Base-by-base conservation (phyloP, 2,797 vertebrate genomes). In the Triplophysa yarkandensis region DNA sequence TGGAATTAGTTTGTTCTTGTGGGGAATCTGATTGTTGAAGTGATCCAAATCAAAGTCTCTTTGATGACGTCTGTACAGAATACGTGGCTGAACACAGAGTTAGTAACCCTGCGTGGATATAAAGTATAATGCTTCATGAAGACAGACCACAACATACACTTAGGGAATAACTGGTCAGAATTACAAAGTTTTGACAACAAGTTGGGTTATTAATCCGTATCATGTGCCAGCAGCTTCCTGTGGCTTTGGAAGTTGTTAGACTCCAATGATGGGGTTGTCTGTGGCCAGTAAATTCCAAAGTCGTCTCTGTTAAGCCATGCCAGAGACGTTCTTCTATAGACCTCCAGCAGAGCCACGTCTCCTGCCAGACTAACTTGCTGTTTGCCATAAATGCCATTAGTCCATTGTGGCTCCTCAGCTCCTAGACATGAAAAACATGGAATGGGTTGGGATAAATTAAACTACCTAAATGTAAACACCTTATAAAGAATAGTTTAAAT, bases 141-240 rank as follows among this genome's bases (percentile, higher is more conserved):
- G 9, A 52, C 81, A 85, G 87, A 86, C 82, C 80, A 79, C 77
- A 60, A 68, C 66, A 78, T 85, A 79, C 83, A 83, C 83, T 73
- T 66, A 88, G 80, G 83, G 88, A 86, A 81, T 71, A 67, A 80
- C 63, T 80, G 70, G 55, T 78, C 71, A 80, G 75, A 81, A 82
- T 86, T 83, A 87, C 86, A 88, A 84, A 84, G 65, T 21, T 82
- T 74, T 57, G 81, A 84, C 80, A 81, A 78, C 85, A 86, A 82
- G 84, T 85, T 85, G 84, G 83, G 84, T 80, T 82, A 88, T 89
- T 90, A 81, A 88, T 89, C 85, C 83, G 74, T 21, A 50, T 85
- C 81, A 87, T 82, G 83, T 87, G 84, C 85, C 78, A 83, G 81
- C 32, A 66, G 82, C 84, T 80, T 82, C 84, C 82, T 28, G 50